Evolutionary conservation across 2,113 vertebrate genomes (phyloP).

Genomic region (Ophiodon elongatus): DNA sequence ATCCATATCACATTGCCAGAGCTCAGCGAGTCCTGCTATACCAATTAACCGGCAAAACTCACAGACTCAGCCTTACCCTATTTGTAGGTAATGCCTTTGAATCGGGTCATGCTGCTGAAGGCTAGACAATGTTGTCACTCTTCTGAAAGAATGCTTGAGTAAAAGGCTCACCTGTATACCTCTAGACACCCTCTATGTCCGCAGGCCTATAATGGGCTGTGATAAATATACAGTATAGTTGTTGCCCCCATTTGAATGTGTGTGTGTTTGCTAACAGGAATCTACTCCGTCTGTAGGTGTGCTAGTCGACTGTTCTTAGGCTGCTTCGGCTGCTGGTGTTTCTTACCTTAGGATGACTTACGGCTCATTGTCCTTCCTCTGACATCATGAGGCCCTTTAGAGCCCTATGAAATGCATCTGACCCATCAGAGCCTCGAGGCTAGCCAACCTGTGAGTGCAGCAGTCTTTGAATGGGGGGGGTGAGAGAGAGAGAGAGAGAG

Average conservation of each 20-base stretch:
- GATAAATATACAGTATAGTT: background rate
- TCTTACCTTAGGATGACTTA: background rate
- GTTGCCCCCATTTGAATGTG: background rate
- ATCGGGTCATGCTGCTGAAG: constrained; percentile 4
- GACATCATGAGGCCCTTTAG: constrained; percentile 33
- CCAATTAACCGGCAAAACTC: constrained; percentile 69
- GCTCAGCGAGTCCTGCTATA: constrained; percentile 53
- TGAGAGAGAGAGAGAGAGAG: background rate
- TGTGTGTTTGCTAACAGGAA: background rate
- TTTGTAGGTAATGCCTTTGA: constrained; percentile 26
- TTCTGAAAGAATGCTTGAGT: background rate
- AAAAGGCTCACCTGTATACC: background rate
- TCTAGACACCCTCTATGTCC: background rate
- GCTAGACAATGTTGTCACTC: background rate
- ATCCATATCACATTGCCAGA: constrained; percentile 61
- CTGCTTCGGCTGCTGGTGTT: background rate
- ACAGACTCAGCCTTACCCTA: constrained; percentile 21
- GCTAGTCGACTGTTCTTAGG: background rate
- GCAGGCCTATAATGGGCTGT: background rate
- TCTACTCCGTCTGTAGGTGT: background rate
- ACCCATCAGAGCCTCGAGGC: constrained; percentile 31
- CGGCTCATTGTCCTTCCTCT: constrained; percentile 18
- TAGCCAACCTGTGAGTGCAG: constrained; percentile 33
- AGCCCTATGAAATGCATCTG: constrained; percentile 40
- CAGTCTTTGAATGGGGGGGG: constrained; percentile 11